Conservation (phyloP, 2,113 vertebrate species). For the Phyllopteryx taeniolatus region DNA sequence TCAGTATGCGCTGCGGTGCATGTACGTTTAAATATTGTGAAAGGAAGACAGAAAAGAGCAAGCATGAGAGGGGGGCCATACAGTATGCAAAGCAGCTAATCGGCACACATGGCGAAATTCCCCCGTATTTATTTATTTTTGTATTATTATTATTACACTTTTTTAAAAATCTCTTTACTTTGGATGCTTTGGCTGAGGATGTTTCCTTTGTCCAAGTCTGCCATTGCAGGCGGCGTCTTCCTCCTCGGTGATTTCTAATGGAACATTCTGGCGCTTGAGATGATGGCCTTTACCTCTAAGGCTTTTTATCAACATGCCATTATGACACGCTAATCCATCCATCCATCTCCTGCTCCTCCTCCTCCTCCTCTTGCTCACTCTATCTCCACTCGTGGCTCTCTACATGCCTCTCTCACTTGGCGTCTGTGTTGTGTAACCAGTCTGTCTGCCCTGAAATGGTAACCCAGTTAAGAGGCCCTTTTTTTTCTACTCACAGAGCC, state of each 20-base stretch:
- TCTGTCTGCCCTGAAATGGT: slow-evolving; percentile 68
- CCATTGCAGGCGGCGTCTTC: slow-evolving; percentile 31
- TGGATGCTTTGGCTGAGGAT: slow-evolving; percentile 2
- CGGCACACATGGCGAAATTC: neutral
- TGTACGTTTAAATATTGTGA: slow-evolving; percentile 14
- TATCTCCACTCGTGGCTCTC: slow-evolving; percentile 63
- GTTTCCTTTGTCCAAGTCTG: slow-evolving; percentile 12
- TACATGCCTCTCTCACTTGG: slow-evolving; percentile 48
- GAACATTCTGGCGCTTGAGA: slow-evolving; percentile 53
- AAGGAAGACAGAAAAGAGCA: slow-evolving; percentile 7
- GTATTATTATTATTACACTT: slow-evolving; percentile 12
- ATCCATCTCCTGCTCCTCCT: slow-evolving; percentile 51
- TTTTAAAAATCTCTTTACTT: neutral
- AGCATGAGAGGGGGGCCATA: neutral
- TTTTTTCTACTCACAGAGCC: slow-evolving; percentile 49
- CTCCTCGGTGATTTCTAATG: slow-evolving; percentile 51
- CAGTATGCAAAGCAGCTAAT: slow-evolving; percentile 20
- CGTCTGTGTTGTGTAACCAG: slow-evolving; percentile 68
- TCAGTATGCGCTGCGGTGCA: slow-evolving; percentile 53
- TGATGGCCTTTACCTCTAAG: slow-evolving; percentile 53
- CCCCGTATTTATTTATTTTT: neutral
- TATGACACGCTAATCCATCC: slow-evolving; percentile 61
- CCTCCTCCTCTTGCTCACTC: slow-evolving; percentile 46
- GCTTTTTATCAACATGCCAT: slow-evolving; percentile 67
- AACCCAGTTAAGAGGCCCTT: slow-evolving; percentile 69